Conservation (phyloP, 2,113 vertebrate species). For the Carassius auratus region DNA sequence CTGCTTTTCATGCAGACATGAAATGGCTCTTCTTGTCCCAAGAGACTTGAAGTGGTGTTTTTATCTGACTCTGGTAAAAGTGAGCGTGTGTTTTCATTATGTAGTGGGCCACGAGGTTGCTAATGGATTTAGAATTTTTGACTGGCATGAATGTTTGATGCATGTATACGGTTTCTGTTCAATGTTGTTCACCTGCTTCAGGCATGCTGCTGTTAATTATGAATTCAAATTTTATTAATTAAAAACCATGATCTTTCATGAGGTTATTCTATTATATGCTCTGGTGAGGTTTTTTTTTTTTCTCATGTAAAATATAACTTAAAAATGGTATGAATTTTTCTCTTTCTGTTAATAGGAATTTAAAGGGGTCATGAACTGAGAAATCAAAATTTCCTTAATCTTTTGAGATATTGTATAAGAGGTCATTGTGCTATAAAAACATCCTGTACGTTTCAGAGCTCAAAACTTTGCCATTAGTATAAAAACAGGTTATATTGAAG, state of each 20-base stretch:
- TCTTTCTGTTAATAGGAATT: background rate
- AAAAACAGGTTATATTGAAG: no score
- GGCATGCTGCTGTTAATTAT: conserved; percentile 38
- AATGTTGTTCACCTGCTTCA: conserved; percentile 44
- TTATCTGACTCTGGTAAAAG: conserved; percentile 74
- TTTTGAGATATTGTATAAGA: no score
- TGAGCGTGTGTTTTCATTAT: conserved; percentile 76
- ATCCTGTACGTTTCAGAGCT: no score
- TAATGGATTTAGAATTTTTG: conserved; percentile 78
- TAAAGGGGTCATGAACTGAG: no score
- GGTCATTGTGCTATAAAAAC: no score
- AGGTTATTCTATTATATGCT: conserved; percentile 13
- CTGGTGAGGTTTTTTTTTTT: background rate
- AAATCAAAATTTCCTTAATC: no score
- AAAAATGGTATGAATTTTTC: background rate
- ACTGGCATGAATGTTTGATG: conserved; percentile 24
- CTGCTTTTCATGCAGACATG: conserved; percentile 67
- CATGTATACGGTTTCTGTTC: conserved; percentile 40
- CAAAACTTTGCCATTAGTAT: no score
- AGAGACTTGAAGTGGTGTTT: conserved; percentile 78
- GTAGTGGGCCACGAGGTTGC: conserved; percentile 74
- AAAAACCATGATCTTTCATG: conserved; percentile 22
- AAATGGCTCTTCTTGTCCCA: conserved; percentile 76
- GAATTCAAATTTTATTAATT: conserved; percentile 26
- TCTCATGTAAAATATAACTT: background rate